Percentiles rank a stretch among this genome's conserved stretches.
phyloP scores from a whole-genome alignment of 1,140 invertebrate species.

The Drosophila obscura region DNA sequence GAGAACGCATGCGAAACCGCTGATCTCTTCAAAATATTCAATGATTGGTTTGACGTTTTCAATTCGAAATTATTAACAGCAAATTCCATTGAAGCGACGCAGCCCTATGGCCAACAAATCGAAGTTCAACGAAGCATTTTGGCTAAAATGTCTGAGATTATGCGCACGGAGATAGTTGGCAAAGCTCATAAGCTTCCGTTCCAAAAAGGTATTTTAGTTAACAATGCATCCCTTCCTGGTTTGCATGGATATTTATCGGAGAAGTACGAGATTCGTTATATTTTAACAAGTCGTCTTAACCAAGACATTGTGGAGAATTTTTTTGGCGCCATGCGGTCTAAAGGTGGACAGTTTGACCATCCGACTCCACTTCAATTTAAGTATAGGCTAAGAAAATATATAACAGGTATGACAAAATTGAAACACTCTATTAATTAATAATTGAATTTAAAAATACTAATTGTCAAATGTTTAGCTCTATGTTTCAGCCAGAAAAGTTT shows the following conservation, averaged over 20 bases:
- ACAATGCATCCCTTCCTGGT: background rate
- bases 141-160: conserved; percentile 18
- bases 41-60: no score
- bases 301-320: no score
- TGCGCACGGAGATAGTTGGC: conserved; percentile 7
- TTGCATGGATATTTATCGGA: conserved; percentile 1
- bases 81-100: no score
- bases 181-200: conserved; percentile 7
- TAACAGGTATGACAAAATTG: no score
- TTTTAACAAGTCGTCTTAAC: conserved; percentile 5
- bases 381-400: no score
- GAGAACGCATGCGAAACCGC: no score
- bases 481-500: conserved; percentile 13
- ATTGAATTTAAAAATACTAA: conserved; percentile 9
- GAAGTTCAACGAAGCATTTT: conserved; percentile 6
- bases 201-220: conserved; percentile 14
- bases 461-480: conserved; percentile 17
- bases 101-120: no score
- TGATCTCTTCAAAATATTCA: no score
- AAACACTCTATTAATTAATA: no score
- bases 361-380: no score
- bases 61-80: background rate
- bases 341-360: no score
- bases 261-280: conserved; percentile 15
- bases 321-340: no score